These are phyloP conservation scores for Diabrotica virgifera DNA, from an alignment of 1,140 invertebrate genomes.

Conservation along the genomic window DNA sequence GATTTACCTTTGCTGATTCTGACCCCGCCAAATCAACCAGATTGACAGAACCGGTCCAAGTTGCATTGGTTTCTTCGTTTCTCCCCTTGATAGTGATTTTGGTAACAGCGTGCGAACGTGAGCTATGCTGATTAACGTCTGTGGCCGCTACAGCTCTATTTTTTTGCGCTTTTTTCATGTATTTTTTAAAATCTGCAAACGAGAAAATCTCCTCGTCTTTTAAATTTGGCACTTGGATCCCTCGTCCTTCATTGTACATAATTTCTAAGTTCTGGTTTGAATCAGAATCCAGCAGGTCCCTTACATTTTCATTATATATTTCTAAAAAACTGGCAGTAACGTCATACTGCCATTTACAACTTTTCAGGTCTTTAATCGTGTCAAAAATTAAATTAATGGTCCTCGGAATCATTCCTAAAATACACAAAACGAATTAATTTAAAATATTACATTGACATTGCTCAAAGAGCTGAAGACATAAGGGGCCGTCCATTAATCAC, in stretches of 20 bases:
- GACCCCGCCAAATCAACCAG: conserved; percentile 92
- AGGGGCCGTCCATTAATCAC: too few species aligned
- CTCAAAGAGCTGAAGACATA: too few species aligned
- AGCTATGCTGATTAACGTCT: conserved; percentile 77
- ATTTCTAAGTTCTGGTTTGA: conserved; percentile 30
- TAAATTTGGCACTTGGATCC: conserved; percentile 64
- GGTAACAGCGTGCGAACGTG: conserved; percentile 81
- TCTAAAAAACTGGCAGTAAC: conserved; percentile 83
- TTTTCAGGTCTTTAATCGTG: conserved; percentile 65
- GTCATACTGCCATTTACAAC: conserved; percentile 73
- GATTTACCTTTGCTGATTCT: conserved; percentile 82
- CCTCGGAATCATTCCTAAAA: conserved; percentile 74
- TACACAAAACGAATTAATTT: conserved; percentile 4
- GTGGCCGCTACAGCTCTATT: conserved; percentile 72
- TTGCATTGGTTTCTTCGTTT: conserved; percentile 13
- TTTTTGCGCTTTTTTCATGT: conserved; percentile 63
- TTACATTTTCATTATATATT: conserved; percentile 61
- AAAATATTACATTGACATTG: not conserved
- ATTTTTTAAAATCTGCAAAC: conserved; percentile 63
- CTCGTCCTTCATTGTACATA: conserved; percentile 42
- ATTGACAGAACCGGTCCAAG: conserved; percentile 64
- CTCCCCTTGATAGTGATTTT: conserved; percentile 58
- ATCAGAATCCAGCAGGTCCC: conserved; percentile 53
- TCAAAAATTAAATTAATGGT: conserved; percentile 76
- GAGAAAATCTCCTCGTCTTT: conserved; percentile 63